Percentiles rank a stretch among this genome's conserved stretches.
Conservation (phyloP, 2,113 vertebrate genomes). For the Phaethon lepturus region DNA sequence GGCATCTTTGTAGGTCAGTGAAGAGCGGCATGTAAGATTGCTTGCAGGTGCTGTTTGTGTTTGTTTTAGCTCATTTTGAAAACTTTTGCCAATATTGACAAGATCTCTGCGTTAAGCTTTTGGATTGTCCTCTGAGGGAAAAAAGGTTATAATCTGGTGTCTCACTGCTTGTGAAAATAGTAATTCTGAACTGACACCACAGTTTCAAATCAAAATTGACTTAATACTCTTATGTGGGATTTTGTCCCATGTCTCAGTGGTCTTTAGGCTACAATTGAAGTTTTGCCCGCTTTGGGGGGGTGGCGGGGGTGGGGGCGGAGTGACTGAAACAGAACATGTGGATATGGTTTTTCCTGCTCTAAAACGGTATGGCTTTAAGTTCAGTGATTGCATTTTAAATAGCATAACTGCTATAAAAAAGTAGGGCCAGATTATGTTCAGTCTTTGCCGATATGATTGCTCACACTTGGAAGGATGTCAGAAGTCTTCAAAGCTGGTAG, state of each 20-base stretch:
- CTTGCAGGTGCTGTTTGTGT: neutral
- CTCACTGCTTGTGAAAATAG: neutral
- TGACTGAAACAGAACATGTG: neutral
- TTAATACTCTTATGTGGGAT: neutral
- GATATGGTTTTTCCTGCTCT: neutral
- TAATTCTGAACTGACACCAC: neutral
- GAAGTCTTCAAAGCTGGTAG: neutral
- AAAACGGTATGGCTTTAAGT: neutral
- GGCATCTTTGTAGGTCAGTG: neutral
- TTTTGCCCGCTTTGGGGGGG: neutral
- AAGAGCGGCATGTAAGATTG: neutral
- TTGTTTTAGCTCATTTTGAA: neutral
- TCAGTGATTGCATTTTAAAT: neutral
- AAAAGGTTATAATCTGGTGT: neutral
- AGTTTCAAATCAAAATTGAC: neutral
- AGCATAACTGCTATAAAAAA: neutral
- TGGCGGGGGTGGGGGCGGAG: neutral
- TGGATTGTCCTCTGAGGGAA: neutral
- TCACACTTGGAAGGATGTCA: neutral
- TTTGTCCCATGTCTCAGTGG: neutral
- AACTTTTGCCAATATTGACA: neutral
- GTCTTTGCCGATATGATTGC: neutral
- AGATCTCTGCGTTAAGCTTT: neutral
- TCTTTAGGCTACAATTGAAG: neutral
- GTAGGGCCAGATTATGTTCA: neutral